phyloP scores from a whole-genome alignment of 2,797 vertebrate genomes.

The Meda fulgida region DNA sequence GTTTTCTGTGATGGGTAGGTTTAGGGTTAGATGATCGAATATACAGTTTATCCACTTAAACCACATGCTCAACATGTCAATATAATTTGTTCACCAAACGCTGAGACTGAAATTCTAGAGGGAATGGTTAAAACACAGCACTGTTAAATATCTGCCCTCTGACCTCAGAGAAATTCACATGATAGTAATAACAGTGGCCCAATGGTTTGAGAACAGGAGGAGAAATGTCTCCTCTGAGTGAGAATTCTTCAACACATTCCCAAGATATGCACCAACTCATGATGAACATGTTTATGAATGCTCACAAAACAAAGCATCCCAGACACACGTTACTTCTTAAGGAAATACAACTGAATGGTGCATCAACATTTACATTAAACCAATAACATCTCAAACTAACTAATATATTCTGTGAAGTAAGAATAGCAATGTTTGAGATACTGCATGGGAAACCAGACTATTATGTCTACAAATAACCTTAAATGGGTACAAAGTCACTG shows the following conservation, averaged over 20 bases:
- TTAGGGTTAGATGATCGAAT: background rate
- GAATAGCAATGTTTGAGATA: background rate
- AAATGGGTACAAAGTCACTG: constrained; percentile 4
- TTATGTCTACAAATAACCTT: background rate
- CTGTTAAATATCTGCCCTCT: constrained; percentile 47
- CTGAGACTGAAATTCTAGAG: background rate
- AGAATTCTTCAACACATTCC: constrained; percentile 33
- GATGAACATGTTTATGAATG: background rate
- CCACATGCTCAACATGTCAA: background rate
- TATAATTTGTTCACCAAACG: constrained; percentile 12
- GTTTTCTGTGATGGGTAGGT: background rate
- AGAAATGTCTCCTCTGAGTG: constrained; percentile 29
- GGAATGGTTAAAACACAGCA: constrained; percentile 6
- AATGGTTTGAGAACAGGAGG: constrained; percentile 10
- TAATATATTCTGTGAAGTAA: background rate
- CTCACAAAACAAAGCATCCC: background rate
- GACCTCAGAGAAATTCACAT: constrained; percentile 48
- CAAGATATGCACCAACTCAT: constrained; percentile 17
- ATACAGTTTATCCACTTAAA: background rate
- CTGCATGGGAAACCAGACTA: background rate
- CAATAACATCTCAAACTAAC: constrained; percentile 9
- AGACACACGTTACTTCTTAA: background rate
- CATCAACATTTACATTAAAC: constrained; percentile 27
- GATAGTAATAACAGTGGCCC: constrained; percentile 39
- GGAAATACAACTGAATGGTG: background rate